phyloP scores from a whole-genome alignment of 53 echinoderm and acorn worm genomes.

The Pentamera pediparva region DNA sequence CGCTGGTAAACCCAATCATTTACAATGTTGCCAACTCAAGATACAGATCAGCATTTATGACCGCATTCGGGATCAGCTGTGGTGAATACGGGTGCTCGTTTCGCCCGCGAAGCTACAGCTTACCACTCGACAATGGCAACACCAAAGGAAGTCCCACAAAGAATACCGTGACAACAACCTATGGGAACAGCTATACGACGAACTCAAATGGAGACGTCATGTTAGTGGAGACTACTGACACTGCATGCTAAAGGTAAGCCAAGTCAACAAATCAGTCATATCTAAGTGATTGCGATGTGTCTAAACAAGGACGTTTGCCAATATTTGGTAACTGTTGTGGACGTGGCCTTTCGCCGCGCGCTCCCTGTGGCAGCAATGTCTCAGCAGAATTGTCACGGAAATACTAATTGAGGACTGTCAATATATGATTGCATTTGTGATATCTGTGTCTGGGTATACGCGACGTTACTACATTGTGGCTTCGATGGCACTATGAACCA shows the following conservation, averaged over 20 bases:
- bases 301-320: too few relatives aligned
- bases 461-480: too few relatives aligned
- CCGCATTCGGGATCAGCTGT: conserved; percentile 42
- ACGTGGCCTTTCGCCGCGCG: too few relatives aligned
- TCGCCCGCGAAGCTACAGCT: background rate
- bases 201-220: conserved; percentile 20
- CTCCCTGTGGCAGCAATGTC: too few relatives aligned
- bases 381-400: too few relatives aligned
- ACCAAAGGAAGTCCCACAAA: conserved; percentile 20
- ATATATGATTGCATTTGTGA: too few relatives aligned
- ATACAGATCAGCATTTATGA: conserved; percentile 58
- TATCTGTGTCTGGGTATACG: too few relatives aligned
- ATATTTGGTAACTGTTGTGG: too few relatives aligned
- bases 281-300: too few relatives aligned
- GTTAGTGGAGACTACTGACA: background rate
- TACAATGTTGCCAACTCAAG: conserved; percentile 81
- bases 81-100: background rate
- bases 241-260: background rate
- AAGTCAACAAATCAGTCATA: too few relatives aligned
- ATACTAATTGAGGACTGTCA: too few relatives aligned
- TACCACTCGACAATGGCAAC: conserved; percentile 16
- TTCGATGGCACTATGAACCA: too few relatives aligned
- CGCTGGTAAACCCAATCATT: conserved; percentile 76
- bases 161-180: conserved; percentile 20
- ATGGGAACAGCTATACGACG: conserved; percentile 18